These are phyloP conservation scores for Drosophila robusta DNA, from an alignment of 2,888 invertebrate genomes.

Conservation along the genomic window DNA sequence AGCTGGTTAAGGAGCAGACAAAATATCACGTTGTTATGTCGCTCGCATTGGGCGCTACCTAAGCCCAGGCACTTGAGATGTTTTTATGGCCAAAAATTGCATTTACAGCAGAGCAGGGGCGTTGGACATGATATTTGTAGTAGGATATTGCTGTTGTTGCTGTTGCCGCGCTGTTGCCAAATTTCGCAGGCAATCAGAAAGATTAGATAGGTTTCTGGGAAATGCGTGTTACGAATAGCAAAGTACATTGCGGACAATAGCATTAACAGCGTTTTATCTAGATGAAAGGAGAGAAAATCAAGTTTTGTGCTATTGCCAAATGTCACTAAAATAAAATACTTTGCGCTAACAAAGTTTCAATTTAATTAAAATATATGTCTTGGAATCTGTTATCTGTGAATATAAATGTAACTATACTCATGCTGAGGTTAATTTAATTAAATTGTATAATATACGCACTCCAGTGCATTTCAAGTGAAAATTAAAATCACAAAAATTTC, in stretches of 20 bases:
- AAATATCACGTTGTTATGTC: constrained; percentile 28
- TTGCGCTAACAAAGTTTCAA: too few relatives aligned
- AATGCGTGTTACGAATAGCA: constrained; percentile 9
- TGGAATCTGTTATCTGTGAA: too few relatives aligned
- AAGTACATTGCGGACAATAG: background rate
- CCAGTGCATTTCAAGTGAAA: background rate
- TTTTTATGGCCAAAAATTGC: constrained; percentile 47
- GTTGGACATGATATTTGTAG: constrained; percentile 10
- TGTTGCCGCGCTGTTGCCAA: constrained; percentile 38
- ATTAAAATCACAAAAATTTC: background rate
- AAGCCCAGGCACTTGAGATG: constrained; percentile 41
- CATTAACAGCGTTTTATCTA: background rate
- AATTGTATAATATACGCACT: background rate
- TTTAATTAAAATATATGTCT: too few relatives aligned
- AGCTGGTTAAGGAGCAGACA: constrained; percentile 20
- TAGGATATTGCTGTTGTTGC: constrained; percentile 7
- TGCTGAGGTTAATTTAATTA: background rate
- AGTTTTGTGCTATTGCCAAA: constrained; percentile 20
- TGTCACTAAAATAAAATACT: constrained; percentile 8
- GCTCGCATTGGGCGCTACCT: constrained; percentile 37
- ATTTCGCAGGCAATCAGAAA: constrained; percentile 36
- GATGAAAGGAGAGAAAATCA: background rate
- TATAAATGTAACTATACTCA: too few relatives aligned
- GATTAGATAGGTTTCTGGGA: constrained; percentile 20
- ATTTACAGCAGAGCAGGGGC: constrained; percentile 26